Base-by-base conservation (phyloP, 2,113 vertebrate genomes). In the Reinhardtius hippoglossoides region DNA sequence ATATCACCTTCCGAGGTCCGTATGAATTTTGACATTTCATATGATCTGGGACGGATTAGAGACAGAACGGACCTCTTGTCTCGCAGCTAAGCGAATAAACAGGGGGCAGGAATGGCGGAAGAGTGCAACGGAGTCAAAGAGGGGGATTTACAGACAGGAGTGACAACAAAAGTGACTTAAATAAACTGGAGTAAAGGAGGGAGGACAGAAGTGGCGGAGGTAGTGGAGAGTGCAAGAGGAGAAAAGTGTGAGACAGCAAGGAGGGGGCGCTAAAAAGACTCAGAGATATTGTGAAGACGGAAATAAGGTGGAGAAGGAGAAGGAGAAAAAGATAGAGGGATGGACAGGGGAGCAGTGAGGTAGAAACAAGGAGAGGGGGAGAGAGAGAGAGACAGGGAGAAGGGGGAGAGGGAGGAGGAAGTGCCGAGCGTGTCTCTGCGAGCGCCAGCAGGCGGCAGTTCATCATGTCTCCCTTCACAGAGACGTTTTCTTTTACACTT, bases 401-500 rank as follows among this genome's bases (percentile, higher is more conserved):
- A 52, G 64, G n/a, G 56, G 26, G 15, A 18, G 26, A 9, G 57
- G 15, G 57, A 23, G 16, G 58, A 91, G 90, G 92, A 91, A 89
- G 86, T 86, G 87, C 91, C 89, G 94, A 94, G 95, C 90, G 86
- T 92, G 93, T 94, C 95, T 94, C 90, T 65, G 91, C 54, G 79
- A 93, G 93, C 92, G 91, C 94, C 95, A 95, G 94, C 96, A 96
- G 96, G 93, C 95, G 88, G 95, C 94, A 95, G 93, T 96, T 96
- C 94, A 96, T 96, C 95, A 95, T 91, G 94, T 96, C 93, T 94
- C 88, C 94, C 94, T 92, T 95, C 93, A 95, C 95, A 95, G 94
- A 97, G 96, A 96, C 94, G 95, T 96, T 97, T 97, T 97, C 96
- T 97, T 96, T 96, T 96, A 98, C 95, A 97, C 95, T 97, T 97